phyloP scores from a whole-genome alignment of 2,888 invertebrate species.

The Cantharis lateralis region DNA sequence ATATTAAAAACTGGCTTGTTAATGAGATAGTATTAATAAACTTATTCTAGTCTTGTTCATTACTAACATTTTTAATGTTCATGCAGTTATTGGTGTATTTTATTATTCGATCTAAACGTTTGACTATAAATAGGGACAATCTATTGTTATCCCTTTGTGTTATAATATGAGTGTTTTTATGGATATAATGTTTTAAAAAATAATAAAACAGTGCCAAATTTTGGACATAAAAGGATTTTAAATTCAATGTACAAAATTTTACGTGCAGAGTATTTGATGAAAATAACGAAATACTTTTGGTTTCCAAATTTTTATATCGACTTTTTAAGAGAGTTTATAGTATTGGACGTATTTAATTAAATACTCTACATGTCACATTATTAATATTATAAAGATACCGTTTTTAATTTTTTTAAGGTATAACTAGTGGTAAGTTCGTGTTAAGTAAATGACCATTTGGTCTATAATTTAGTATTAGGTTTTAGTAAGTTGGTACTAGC shows the following conservation, averaged over 20 bases:
- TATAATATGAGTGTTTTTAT: conserved; percentile 45
- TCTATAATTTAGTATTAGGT: conserved; percentile 12
- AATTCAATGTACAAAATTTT: conserved; percentile 47
- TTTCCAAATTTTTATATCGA: background rate
- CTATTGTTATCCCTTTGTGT: conserved; percentile 53
- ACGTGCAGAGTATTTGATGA: conserved; percentile 15
- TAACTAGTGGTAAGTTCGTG: conserved; percentile 23
- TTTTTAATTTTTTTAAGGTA: conserved; percentile 25
- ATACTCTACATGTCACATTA: conserved; percentile 8
- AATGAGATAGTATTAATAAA: conserved; percentile 37
- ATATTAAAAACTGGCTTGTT: conserved; percentile 39
- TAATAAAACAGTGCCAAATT: conserved; percentile 23
- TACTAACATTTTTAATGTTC: conserved; percentile 43
- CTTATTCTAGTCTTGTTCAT: conserved; percentile 41
- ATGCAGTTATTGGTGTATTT: conserved; percentile 45
- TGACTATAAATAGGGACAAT: conserved; percentile 58
- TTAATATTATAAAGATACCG: conserved; percentile 2
- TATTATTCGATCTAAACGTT: conserved; percentile 49
- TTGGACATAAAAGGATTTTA: conserved; percentile 20
- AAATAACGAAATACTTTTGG: background rate
- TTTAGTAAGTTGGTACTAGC: conserved; percentile 23
- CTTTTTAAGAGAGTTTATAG: background rate
- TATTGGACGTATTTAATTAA: background rate
- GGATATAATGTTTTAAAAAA: conserved; percentile 21
- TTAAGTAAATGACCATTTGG: conserved; percentile 21